Conservation (phyloP, 2,797 vertebrate genomes). For the Dallia pectoralis region DNA sequence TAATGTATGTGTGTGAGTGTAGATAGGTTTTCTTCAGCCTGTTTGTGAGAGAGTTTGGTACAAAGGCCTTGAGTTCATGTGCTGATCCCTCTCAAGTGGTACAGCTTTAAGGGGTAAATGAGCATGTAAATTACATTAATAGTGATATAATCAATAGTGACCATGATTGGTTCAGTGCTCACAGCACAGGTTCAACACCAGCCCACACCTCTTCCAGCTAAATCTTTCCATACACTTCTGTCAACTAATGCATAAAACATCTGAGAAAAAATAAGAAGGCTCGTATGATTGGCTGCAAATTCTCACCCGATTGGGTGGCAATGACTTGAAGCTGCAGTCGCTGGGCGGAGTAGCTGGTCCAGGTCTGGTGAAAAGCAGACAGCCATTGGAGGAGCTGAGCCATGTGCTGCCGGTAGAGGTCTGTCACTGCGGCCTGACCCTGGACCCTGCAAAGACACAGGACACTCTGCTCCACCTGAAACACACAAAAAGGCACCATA, state of each 20-base stretch:
- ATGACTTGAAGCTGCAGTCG: conserved; percentile 82
- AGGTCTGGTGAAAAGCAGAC: conserved; percentile 70
- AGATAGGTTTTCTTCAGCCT: neutral
- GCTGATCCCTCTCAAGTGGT: neutral
- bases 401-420: conserved; percentile 82
- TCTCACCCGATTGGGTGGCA: conserved; percentile 80
- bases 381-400: conserved; percentile 81
- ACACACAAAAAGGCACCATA: neutral
- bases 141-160: too few relatives aligned
- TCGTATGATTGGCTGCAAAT: neutral
- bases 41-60: neutral
- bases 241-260: too few relatives aligned
- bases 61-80: neutral
- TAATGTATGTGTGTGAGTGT: conserved; percentile 5
- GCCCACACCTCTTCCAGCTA: too few relatives aligned
- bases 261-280: neutral
- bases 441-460: conserved; percentile 74
- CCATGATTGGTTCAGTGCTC: neutral
- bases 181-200: too few relatives aligned
- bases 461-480: conserved; percentile 76
- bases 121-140: neutral
- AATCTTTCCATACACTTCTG: too few relatives aligned
- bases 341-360: conserved; percentile 81
- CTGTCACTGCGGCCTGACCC: conserved; percentile 55
- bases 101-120: neutral